phyloP scores from a whole-genome alignment of 2,113 vertebrate species.

The Platichthys flesus region DNA sequence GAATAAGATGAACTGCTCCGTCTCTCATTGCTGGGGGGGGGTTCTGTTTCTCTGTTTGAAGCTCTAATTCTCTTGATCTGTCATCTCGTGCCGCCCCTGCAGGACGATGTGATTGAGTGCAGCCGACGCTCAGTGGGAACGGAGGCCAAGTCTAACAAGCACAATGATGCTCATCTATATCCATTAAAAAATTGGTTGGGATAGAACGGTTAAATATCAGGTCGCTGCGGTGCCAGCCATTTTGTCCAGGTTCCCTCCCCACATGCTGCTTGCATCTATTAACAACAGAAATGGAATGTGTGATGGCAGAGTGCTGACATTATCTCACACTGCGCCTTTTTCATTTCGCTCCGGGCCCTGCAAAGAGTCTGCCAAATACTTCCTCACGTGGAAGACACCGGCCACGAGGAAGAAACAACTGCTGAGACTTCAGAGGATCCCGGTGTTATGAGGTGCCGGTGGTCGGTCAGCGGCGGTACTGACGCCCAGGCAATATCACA shows the following conservation, averaged over 20 bases:
- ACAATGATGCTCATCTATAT: conserved; percentile 32
- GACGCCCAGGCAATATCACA: conserved; percentile 12
- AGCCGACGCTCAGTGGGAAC: background rate
- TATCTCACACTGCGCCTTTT: conserved; percentile 10
- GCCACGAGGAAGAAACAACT: conserved; percentile 10
- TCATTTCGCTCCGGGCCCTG: conserved; percentile 15
- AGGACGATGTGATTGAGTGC: background rate
- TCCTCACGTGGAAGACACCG: background rate
- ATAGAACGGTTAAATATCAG: conserved; percentile 26
- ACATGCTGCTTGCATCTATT: background rate
- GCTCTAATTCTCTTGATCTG: conserved; percentile 68
- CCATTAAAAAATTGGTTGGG: conserved; percentile 31
- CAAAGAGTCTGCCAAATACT: conserved; percentile 8
- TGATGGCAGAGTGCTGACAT: conserved; percentile 2
- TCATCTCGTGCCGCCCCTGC: conserved; percentile 56
- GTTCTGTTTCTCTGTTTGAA: conserved; percentile 63
- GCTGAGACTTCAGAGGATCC: conserved; percentile 4
- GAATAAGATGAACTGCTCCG: conserved; percentile 56
- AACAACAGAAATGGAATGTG: conserved; percentile 38
- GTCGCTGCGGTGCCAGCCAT: conserved; percentile 34
- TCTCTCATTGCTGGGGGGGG: conserved; percentile 48
- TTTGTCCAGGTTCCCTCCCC: conserved; percentile 19
- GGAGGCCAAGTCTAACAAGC: conserved; percentile 17
- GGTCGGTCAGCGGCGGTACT: background rate
- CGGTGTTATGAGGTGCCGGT: background rate